Conservation (phyloP, 2,113 vertebrate genomes). For the Urocynchramus pylzowi region DNA sequence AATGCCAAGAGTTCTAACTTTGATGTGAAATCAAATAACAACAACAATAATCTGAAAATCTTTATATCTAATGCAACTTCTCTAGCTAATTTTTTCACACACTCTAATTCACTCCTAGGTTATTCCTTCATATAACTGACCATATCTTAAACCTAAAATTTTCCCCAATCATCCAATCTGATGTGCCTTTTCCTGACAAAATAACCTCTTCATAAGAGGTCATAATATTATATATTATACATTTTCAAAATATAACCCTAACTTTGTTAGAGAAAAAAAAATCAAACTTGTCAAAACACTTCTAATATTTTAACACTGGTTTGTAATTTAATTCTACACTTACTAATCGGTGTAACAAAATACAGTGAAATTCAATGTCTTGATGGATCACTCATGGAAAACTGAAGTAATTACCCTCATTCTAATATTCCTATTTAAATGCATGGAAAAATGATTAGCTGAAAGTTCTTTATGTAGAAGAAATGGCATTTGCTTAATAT, state of each 20-base stretch:
- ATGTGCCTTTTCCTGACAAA: background rate
- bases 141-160: background rate
- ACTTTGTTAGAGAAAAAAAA: background rate
- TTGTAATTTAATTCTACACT: constrained; percentile 67
- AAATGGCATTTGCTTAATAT: constrained; percentile 79
- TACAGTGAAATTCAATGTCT: constrained; percentile 65
- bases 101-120: background rate
- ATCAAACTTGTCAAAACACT: constrained; percentile 4
- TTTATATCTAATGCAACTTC: background rate
- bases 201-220: background rate
- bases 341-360: constrained; percentile 61
- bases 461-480: constrained; percentile 75
- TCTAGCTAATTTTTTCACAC: background rate
- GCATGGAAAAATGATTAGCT: constrained; percentile 90
- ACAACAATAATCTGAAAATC: background rate
- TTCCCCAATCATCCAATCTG: background rate
- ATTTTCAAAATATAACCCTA: background rate
- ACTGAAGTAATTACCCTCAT: constrained; percentile 82
- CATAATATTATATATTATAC: background rate
- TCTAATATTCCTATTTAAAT: constrained; percentile 98
- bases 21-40: background rate
- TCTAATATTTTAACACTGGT: constrained; percentile 12
- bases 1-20: background rate
- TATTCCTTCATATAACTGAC: background rate
- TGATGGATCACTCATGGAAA: constrained; percentile 80